Percentiles rank a stretch among this genome's conserved stretches.
These are phyloP conservation scores for Latrodectus hesperus DNA, from an alignment of 2,888 invertebrate genomes.

Conservation along the genomic window DNA sequence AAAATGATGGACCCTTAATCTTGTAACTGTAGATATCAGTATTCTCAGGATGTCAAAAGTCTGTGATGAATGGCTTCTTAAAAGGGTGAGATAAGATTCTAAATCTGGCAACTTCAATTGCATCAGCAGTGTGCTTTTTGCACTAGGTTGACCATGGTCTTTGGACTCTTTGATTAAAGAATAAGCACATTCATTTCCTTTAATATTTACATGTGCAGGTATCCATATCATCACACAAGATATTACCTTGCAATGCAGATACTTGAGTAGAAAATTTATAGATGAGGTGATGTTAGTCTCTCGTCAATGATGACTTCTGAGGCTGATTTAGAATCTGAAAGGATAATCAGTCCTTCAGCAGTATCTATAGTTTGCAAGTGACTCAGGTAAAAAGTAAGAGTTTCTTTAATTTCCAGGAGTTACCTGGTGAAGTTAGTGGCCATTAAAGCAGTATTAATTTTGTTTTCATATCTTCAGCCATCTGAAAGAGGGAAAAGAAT, in stretches of 20 bases:
- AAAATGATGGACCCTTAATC: not conserved
- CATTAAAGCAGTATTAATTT: no score
- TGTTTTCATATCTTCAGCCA: no score
- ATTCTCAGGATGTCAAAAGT: not conserved
- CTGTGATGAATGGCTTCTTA: not conserved
- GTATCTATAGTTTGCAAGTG: no score
- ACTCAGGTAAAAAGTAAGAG: no score
- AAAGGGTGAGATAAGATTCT: not conserved
- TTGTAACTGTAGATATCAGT: not conserved
- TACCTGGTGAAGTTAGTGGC: no score
- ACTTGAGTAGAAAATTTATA: no score
- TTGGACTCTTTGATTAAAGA: not conserved
- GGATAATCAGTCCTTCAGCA: no score
- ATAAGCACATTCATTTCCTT: not conserved
- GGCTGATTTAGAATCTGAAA: no score
- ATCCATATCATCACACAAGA: not conserved
- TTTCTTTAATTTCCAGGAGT: no score
- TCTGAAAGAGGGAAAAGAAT: no score
- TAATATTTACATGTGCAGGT: not conserved
- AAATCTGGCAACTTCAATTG: not conserved
- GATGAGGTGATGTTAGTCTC: no score
- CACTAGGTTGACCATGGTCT: not conserved
- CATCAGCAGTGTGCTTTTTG: not conserved
- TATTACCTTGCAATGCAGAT: not conserved
- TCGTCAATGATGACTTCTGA: no score